Evolutionary conservation across 2,113 vertebrate species (phyloP), one percentile per base, ranked within the genome.

Genomic region (Brachypteracias leptosomus): DNA sequence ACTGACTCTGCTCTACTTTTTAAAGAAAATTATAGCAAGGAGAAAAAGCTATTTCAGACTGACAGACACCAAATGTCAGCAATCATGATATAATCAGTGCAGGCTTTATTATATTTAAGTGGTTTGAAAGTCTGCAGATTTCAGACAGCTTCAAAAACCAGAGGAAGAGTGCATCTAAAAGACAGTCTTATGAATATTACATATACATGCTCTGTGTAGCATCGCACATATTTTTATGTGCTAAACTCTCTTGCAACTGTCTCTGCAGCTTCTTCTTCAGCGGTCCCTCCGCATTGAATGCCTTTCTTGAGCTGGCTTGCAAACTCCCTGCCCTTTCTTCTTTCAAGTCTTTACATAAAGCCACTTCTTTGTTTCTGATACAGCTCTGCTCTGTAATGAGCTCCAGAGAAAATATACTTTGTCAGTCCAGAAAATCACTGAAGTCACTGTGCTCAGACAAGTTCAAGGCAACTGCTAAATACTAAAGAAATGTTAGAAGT

Each of bases 31-130:
- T 96, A 90, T 77, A 85, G 87, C 33, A 28, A 88, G 86, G 61
- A 89, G 51, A 67, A 82, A 59, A 94, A 86, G 58, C 67, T 85
- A 74, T 91, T 89, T 82, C 59, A 80, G 85, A 88, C 87, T 96
- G 93, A 96, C 96, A 97, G 97, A 95, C 94, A 96, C 89, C 84
- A 77, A 96, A 95, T 96, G 97, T 95, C 96, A 96, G 97, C 93
- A 93, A 91, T 95, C 96, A 88, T 82, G 97, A 96, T 94, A 94
- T 95, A 97, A 96, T 96, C 96, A 96, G 94, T 83, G 74, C 76
- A 76, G 84, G 72, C 57, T 95, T 96, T 91, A 95, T 95, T 89
- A 92, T 95, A 86, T 95, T 54, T 97, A 97, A 97, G 95, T 96
- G 96, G 95, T 88, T 96, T 95, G 81, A 65, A 97, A 90, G 92